These are phyloP conservation scores for Rhamnusium bicolor DNA, from an alignment of 2,888 invertebrate genomes.

Conservation along the genomic window DNA sequence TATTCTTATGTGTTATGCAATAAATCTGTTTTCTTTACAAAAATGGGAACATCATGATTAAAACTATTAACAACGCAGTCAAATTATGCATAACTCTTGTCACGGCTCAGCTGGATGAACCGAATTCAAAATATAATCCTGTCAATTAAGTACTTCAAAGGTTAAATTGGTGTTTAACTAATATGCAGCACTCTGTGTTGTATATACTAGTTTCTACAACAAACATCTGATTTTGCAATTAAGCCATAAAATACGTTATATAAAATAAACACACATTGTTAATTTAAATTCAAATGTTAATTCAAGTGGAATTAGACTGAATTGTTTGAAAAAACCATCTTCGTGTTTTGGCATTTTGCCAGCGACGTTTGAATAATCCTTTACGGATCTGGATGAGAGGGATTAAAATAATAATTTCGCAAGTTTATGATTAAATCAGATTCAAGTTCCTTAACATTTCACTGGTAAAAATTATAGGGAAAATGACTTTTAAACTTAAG, in stretches of 20 bases:
- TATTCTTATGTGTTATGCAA: no score
- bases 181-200: no score
- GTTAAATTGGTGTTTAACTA: no score
- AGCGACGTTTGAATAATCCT: background rate
- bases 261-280: background rate
- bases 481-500: no score
- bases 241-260: background rate
- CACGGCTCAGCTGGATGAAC: no score
- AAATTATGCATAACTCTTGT: no score
- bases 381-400: background rate
- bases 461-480: background rate
- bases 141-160: no score
- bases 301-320: background rate
- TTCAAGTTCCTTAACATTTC: background rate
- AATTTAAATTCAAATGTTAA: background rate
- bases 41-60: no score
- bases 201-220: no score
- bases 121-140: no score
- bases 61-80: no score
- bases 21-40: no score
- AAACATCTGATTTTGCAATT: background rate
- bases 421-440: background rate
- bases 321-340: background rate
- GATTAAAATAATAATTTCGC: slow-evolving; percentile 11
- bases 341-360: background rate